Conservation (phyloP, 2,888 invertebrate species). For the Noctua comes region DNA sequence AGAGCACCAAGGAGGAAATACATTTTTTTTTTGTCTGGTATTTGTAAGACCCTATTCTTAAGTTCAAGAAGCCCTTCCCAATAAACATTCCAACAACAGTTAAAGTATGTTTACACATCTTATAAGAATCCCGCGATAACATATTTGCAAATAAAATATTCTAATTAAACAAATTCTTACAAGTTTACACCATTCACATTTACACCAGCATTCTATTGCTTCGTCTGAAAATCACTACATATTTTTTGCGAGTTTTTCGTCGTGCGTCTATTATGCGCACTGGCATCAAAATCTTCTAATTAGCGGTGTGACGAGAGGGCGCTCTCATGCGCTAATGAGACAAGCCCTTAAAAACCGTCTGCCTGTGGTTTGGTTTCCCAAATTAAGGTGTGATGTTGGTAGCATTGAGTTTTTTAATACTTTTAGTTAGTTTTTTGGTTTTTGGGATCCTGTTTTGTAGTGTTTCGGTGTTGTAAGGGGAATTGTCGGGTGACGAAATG, state of each 20-base stretch:
- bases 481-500: neutral
- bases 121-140: neutral
- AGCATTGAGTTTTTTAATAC: neutral
- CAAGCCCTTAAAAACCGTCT: slow-evolving; percentile 75
- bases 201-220: slow-evolving; percentile 49
- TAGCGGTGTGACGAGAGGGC: slow-evolving; percentile 70
- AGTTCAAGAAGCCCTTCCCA: neutral
- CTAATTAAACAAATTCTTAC: slow-evolving; percentile 58
- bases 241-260: slow-evolving; percentile 57
- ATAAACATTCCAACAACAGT: neutral
- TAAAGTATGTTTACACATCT: neutral
- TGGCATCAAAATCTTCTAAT: slow-evolving; percentile 82
- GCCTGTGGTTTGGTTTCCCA: slow-evolving; percentile 55
- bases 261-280: slow-evolving; percentile 57
- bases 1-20: neutral
- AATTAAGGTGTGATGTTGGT: slow-evolving; percentile 61
- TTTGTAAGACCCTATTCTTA: neutral
- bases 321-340: slow-evolving; percentile 82
- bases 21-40: neutral
- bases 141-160: slow-evolving; percentile 21
- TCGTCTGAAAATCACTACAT: slow-evolving; percentile 36
- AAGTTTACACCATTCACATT: slow-evolving; percentile 27
- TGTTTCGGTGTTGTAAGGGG: neutral
- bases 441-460: neutral
- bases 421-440: slow-evolving; percentile 11